Percentiles rank a stretch among this genome's conserved stretches.
phyloP scores from a whole-genome alignment of 2,113 vertebrate genomes.

The Coreoperca whiteheadi region DNA sequence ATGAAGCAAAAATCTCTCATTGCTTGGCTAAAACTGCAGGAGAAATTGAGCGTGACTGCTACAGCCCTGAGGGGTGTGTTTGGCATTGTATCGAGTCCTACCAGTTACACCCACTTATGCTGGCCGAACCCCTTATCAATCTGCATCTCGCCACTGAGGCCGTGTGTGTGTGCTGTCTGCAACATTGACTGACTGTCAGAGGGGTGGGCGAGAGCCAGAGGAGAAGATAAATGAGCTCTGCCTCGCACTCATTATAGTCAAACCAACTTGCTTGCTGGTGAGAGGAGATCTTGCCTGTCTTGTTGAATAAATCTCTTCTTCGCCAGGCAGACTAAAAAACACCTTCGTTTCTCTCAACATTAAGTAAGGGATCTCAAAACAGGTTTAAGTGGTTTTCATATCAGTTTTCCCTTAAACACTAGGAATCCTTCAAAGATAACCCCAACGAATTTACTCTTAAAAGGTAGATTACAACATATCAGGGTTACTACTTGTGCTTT shows the following conservation, averaged over 20 bases:
- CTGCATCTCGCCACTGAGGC: constrained; percentile 41
- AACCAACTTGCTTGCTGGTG: constrained; percentile 27
- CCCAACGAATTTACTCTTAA: background rate
- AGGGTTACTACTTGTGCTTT: background rate
- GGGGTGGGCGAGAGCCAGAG: constrained; percentile 47
- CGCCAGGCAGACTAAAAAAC: background rate
- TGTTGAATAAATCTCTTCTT: constrained; percentile 40
- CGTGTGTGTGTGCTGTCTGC: constrained; percentile 33
- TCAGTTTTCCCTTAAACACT: background rate
- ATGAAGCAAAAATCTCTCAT: constrained; percentile 1
- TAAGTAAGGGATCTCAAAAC: background rate
- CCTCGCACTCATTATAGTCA: constrained; percentile 46
- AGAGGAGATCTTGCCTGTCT: constrained; percentile 30
- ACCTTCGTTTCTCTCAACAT: constrained; percentile 6
- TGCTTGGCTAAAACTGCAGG: constrained; percentile 19
- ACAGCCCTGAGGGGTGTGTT: constrained; percentile 31
- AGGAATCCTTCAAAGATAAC: background rate
- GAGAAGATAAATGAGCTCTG: constrained; percentile 62
- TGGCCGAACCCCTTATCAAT: constrained; percentile 42
- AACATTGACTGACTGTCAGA: constrained; percentile 44
- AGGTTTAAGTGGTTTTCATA: background rate
- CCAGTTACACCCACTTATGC: constrained; percentile 58
- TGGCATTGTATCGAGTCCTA: constrained; percentile 24
- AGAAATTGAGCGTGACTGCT: constrained; percentile 42
- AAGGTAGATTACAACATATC: background rate